Base-by-base conservation (phyloP, 2,113 vertebrate species). In the Vicugna pacos region DNA sequence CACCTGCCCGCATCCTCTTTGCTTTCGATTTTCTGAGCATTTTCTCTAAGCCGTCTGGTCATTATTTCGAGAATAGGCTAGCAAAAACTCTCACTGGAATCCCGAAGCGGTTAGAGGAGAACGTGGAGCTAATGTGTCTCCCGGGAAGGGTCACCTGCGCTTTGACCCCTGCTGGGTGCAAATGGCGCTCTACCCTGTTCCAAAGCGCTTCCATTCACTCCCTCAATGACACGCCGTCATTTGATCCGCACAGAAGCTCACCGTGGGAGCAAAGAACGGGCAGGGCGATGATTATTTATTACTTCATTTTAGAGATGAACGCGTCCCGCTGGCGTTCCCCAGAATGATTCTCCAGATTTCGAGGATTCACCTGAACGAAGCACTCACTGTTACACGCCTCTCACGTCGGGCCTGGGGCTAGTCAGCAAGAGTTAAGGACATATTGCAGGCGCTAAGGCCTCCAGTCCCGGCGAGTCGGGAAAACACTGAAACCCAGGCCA, bases 371-470 rank as follows among this genome's bases (percentile, higher is more conserved):
- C 32, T 0, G 15, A 15, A 79, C 13, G 14, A 91, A 80, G 32
- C 1, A 58, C 77, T 35, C 38, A 0, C 7, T 2, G 19, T 70
- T 20, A 1, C 24, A 1, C 4, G 5, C n/a, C 7, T 42, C n/a
- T 35, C 15, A 0, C 2, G 6, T 46, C 0, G 0, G 28, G 48
- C 48, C 16, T 1, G 0, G 1, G 48, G 58, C 2, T 5, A 64
- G 32, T 35, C 0, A n/a, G n/a, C 26, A 79, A 58, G 35, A 69
- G 89, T 70, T 50, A 91, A 76, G 4, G 73, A n/a, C 65, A 19
- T 48, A 3, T 0, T 0, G 73, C 80, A 1, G 35, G 60, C 69
- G 0, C 75, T 0, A 0, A 32, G 52, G 64, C 26, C 48, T 30
- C 30, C 6, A 26, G n/a, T 14, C 75, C 38, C 1, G 0, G 48